These are phyloP conservation scores for Spodoptera frugiperda DNA, from an alignment of 1,140 invertebrate genomes.

Conservation along the genomic window DNA sequence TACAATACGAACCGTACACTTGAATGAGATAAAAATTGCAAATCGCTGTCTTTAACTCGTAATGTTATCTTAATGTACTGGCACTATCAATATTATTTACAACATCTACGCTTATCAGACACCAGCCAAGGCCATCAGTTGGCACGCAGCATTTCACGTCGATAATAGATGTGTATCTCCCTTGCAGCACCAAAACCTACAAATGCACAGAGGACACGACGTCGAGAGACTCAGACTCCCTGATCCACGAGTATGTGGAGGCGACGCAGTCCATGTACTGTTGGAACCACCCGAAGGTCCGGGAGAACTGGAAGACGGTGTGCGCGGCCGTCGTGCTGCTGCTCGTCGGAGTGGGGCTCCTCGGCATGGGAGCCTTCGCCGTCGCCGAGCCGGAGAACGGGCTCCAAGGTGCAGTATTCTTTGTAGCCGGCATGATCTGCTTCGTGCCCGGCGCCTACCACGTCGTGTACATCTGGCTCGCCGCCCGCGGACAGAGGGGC, in stretches of 20 bases:
- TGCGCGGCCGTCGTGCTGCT: slow-evolving; percentile 91
- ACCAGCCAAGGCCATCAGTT: slow-evolving; percentile 15
- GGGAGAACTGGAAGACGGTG: slow-evolving; percentile 95
- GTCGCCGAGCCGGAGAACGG: slow-evolving; percentile 90
- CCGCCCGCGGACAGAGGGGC: slow-evolving; percentile 92
- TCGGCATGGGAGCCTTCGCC: slow-evolving; percentile 91
- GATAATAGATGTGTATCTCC: not conserved
- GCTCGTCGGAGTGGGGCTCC: slow-evolving; percentile 91
- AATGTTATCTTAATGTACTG: not conserved
- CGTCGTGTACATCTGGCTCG: slow-evolving; percentile 93
- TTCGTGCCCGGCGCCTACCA: slow-evolving; percentile 94
- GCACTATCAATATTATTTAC: slow-evolving; percentile 17
- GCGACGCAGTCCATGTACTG: slow-evolving; percentile 89
- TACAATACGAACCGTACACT: too few species aligned
- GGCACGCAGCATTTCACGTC: slow-evolving; percentile 15
- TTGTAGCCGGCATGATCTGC: slow-evolving; percentile 93
- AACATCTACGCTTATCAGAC: slow-evolving; percentile 16
- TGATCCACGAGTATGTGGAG: slow-evolving; percentile 91
- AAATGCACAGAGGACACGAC: slow-evolving; percentile 89
- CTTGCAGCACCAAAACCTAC: slow-evolving; percentile 87
- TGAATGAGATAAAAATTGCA: not conserved
- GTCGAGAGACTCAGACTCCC: slow-evolving; percentile 92
- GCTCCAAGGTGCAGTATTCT: slow-evolving; percentile 92
- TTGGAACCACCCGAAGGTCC: slow-evolving; percentile 93
- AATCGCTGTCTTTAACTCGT: not conserved